Conservation (phyloP, 2,113 vertebrate genomes). For the Actenoides hombroni region DNA sequence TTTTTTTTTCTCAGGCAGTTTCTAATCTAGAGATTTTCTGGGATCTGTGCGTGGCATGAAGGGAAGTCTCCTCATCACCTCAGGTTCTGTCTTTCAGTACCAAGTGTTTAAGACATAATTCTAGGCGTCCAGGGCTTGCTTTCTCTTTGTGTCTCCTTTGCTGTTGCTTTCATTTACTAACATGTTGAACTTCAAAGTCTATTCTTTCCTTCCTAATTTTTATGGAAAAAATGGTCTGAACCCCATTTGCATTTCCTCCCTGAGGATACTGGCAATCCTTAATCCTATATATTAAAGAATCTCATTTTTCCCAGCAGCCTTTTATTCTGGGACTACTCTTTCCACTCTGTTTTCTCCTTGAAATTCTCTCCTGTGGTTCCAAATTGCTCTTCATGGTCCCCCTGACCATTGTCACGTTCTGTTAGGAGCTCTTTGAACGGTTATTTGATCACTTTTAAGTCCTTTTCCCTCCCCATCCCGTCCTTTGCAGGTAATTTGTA, state of each 20-base stretch:
- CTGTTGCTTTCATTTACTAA: slow-evolving; percentile 63
- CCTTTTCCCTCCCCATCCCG: not conserved
- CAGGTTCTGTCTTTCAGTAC: slow-evolving; percentile 61
- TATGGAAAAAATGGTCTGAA: slow-evolving; percentile 65
- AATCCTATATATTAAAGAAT: slow-evolving; percentile 67
- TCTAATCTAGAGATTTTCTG: slow-evolving; percentile 67
- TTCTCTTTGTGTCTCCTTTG: slow-evolving; percentile 64
- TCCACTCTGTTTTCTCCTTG: slow-evolving; percentile 47
- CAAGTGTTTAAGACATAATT: slow-evolving; percentile 57
- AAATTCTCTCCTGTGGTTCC: slow-evolving; percentile 25
- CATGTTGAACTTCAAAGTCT: slow-evolving; percentile 66
- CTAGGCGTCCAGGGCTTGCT: slow-evolving; percentile 58
- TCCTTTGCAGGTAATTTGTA: not conserved
- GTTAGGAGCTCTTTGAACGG: not conserved
- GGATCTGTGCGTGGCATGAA: slow-evolving; percentile 41
- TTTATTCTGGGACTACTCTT: slow-evolving; percentile 36
- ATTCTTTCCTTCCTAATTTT: slow-evolving; percentile 67
- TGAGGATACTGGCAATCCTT: slow-evolving; percentile 63
- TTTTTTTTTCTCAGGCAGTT: slow-evolving; percentile 42
- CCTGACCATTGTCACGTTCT: slow-evolving; percentile 20
- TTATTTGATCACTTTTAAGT: not conserved
- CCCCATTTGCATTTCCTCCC: slow-evolving; percentile 63
- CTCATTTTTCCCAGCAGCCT: slow-evolving; percentile 52
- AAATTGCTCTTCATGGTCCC: slow-evolving; percentile 47
- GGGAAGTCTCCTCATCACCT: slow-evolving; percentile 58